Conservation (phyloP, 1,140 invertebrate species). For the Platyscapa corneri region DNA sequence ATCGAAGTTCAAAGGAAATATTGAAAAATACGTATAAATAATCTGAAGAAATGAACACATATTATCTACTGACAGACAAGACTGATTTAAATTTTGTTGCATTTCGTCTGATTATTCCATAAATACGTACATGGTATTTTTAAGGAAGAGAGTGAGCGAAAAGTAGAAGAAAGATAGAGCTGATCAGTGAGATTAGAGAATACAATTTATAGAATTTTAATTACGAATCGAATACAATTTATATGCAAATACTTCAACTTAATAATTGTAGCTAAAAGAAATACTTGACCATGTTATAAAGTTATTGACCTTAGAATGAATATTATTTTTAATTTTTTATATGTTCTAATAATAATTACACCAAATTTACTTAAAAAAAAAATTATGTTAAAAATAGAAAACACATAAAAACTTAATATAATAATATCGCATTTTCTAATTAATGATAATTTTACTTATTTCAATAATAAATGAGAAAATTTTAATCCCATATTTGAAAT, state of each 20-base stretch:
- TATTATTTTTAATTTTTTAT: not conserved
- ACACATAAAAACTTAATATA: slow-evolving; percentile 50
- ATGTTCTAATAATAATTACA: not conserved
- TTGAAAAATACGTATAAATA: slow-evolving; percentile 29
- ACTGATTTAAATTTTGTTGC: slow-evolving; percentile 57
- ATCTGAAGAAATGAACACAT: slow-evolving; percentile 1
- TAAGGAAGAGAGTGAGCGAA: slow-evolving; percentile 34
- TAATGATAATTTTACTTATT: not conserved
- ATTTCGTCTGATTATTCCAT: slow-evolving; percentile 40
- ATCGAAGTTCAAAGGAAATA: slow-evolving; percentile 13
- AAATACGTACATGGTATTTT: slow-evolving; percentile 41
- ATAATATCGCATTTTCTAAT: slow-evolving; percentile 23
- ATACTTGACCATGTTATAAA: slow-evolving; percentile 19
- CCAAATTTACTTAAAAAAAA: not conserved
- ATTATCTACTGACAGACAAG: slow-evolving; percentile 58
- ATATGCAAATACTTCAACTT: slow-evolving; percentile 14
- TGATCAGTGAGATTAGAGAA: slow-evolving; percentile 42
- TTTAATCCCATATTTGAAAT: slow-evolving; percentile 13
- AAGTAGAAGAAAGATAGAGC: slow-evolving; percentile 8
- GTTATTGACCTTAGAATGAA: not conserved
- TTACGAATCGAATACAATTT: slow-evolving; percentile 22
- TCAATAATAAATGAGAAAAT: slow-evolving; percentile 10
- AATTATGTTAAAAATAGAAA: not conserved
- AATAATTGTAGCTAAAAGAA: not conserved
- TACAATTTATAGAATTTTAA: slow-evolving; percentile 37